phyloP scores from a whole-genome alignment of 2,113 vertebrate genomes.

The Mesembrinibis cayennensis region DNA sequence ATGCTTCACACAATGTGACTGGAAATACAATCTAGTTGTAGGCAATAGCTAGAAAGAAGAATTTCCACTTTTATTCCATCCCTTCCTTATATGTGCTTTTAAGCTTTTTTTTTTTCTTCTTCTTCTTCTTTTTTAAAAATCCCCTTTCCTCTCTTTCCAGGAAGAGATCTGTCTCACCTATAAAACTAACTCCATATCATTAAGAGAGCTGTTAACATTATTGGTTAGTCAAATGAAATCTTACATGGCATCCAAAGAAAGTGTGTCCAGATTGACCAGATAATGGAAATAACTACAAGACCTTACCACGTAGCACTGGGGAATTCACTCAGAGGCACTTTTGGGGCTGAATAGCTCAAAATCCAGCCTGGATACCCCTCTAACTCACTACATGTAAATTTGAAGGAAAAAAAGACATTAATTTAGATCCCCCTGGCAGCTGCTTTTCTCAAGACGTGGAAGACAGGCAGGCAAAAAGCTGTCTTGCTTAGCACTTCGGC shows the following conservation, averaged over 20 bases:
- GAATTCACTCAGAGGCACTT: slow-evolving; percentile 41
- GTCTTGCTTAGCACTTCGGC: slow-evolving; percentile 14
- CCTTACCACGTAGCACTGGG: background rate
- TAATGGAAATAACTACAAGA: slow-evolving; percentile 14
- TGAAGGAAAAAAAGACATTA: background rate
- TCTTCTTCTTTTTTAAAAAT: background rate
- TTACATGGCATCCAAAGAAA: background rate
- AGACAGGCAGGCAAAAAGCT: slow-evolving; percentile 31
- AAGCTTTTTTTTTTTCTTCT: background rate
- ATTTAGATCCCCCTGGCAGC: background rate
- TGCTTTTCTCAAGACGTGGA: background rate
- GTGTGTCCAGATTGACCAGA: background rate
- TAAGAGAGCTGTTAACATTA: background rate
- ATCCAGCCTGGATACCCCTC: background rate
- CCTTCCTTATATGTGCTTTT: background rate
- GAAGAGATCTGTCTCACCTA: background rate
- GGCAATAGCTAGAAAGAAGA: background rate
- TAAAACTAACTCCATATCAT: background rate
- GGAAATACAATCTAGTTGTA: background rate
- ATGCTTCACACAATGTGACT: background rate
- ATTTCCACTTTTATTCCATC: background rate
- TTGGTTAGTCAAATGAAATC: background rate
- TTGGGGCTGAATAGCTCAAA: background rate
- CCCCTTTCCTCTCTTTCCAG: background rate
- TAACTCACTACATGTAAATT: background rate